phyloP scores from a whole-genome alignment of 2,888 invertebrate species.

The Zaprionus obscuricornis region DNA sequence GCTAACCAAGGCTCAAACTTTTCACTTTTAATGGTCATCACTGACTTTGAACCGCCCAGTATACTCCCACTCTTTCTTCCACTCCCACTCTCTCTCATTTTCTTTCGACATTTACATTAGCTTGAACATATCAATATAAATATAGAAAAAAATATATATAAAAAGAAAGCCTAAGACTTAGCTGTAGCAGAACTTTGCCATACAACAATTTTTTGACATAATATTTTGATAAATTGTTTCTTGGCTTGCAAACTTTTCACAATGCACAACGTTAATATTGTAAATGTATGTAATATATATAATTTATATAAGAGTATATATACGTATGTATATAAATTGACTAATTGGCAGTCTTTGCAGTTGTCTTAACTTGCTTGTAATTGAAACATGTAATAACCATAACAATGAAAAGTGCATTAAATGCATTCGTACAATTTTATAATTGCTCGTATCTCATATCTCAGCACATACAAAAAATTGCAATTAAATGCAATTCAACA shows the following conservation, averaged over 20 bases:
- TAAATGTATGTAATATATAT: not conserved
- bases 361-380: not conserved
- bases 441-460: conserved; percentile 38
- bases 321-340: not conserved
- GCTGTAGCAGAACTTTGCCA: conserved; percentile 54
- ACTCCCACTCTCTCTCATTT: not conserved
- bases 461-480: conserved; percentile 62
- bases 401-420: conserved; percentile 57
- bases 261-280: not conserved
- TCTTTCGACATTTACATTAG: conserved; percentile 8
- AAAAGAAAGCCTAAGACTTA: conserved; percentile 22
- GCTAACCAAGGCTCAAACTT: conserved; percentile 57
- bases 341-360: not conserved
- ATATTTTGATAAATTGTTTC: conserved; percentile 77
- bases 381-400: conserved; percentile 41
- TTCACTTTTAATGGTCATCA: conserved; percentile 74
- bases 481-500: conserved; percentile 68
- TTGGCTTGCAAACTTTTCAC: conserved; percentile 24
- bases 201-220: conserved; percentile 57
- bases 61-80: not conserved
- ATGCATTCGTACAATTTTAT: conserved; percentile 28
- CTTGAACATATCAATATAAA: conserved; percentile 47
- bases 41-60: conserved; percentile 45
- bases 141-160: conserved; percentile 33
- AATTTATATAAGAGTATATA: not conserved